Evolutionary conservation across 1,140 invertebrate species (phyloP).

Genomic region (Eriosoma lanigerum): DNA sequence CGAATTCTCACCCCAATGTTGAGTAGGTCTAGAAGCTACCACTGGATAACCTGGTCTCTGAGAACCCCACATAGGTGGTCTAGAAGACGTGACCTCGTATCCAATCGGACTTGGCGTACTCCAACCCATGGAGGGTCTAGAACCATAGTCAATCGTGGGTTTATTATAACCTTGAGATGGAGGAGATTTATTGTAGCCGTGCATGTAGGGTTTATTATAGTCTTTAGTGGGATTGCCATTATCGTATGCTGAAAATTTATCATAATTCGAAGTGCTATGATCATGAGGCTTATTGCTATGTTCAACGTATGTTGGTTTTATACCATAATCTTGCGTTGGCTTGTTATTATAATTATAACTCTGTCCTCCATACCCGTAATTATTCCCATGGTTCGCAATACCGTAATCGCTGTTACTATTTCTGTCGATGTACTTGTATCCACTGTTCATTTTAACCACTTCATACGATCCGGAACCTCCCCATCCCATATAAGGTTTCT

Average conservation of each 20-base stretch:
- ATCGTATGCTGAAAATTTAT: background rate
- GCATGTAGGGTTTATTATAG: background rate
- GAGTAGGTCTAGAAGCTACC: slow-evolving; percentile 7
- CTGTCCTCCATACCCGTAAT: slow-evolving; percentile 23
- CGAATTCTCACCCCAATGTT: slow-evolving; percentile 36
- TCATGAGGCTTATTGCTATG: slow-evolving; percentile 6
- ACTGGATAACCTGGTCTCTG: slow-evolving; percentile 5
- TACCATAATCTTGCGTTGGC: background rate
- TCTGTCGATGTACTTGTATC: slow-evolving; percentile 31
- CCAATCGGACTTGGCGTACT: slow-evolving; percentile 8
- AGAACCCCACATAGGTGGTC: background rate
- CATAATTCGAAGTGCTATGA: background rate
- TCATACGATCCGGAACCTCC: slow-evolving; percentile 48
- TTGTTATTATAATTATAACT: slow-evolving; percentile 29
- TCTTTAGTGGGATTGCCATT: background rate
- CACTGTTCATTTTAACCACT: slow-evolving; percentile 32
- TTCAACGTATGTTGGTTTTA: background rate
- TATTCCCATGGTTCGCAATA: background rate
- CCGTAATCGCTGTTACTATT: slow-evolving; percentile 29
- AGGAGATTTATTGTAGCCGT: background rate
- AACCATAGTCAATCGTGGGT: background rate
- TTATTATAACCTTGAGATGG: background rate
- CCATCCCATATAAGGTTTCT: slow-evolving; percentile 40
- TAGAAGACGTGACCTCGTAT: background rate
- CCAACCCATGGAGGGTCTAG: background rate